Base-by-base conservation (phyloP, 2,888 invertebrate genomes). In the Ernsta delagoae region DNA sequence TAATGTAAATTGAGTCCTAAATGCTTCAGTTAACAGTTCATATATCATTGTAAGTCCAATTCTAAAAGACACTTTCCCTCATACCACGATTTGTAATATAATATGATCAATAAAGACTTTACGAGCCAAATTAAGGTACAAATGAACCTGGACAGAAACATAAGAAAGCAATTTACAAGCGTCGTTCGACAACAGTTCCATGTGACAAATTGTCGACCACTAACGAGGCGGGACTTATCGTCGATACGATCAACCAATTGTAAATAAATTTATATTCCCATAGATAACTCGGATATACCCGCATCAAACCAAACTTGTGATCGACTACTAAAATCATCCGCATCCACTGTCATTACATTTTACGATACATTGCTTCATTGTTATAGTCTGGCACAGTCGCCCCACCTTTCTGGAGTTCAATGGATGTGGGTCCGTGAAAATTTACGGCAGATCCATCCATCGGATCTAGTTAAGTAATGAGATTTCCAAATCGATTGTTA, bases 201-300 rank as follows among this genome's bases (percentile, higher is more conserved):
- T 76, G 70, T 75, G 77, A 78, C 76, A 79, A 79, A 77, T 79
- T 73, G 75, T 74, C 75, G 71, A 69, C 70, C 73, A 72, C 75
- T 77, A 78, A 78, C 77, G 75, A 78, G 78, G 70, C 72, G 62
- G 61, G 62, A 45, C 63, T 75, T 78, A 79, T 79, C 78, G 76
- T 54, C 66, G 12, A 56, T 67, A 39, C 67, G 73, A 78, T 77
- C 77, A 69, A 74, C 65, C 77, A 78, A 77, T 79, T 77, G 77
- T 75, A 77, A 77, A 77, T 75, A 75, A 77, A 79, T 79, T 78
- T 79, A 78, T 78, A 75, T 74, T 72, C 72, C 70, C 70, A 53
- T 72, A 77, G 75, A 76, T 75, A 77, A 75, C 70, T 73, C 70
- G 71, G 72, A 72, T 73, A 70, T 54, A 70, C 79, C 79, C 78